Base-by-base conservation (phyloP, 2,888 invertebrate genomes). In the Drosophila mimica region DNA sequence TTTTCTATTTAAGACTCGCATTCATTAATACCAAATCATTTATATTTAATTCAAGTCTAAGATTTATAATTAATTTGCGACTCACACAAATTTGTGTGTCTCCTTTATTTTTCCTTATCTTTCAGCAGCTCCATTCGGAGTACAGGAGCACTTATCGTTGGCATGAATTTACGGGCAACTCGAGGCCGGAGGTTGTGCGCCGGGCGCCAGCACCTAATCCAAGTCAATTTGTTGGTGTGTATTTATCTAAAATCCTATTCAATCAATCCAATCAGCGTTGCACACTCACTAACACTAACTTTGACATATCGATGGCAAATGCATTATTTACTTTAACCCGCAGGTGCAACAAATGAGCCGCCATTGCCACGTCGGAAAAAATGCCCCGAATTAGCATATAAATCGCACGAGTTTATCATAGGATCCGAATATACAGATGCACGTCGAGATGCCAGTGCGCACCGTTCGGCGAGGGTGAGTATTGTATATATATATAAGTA, bases 91-190 rank as follows among this genome's bases (percentile, higher is more conserved):
- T 56, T 53, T 68, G 53, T 31, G 58, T 53, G 53, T 17, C 8
- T 28, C 28, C 30, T 15, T 11, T 28, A 4, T 40, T 31, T 54
- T 46, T 48, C 71, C 62, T 60, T 76, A 40, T 63, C 40, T 91
- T 91, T 77, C 93, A 94, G 82, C 95, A 98, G 97, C 96, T 97
- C 95, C 97, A 97, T 94, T 97, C 97, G 93, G 97, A 98, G 94
- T 97, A 98, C 94, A 95, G 97, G 95, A 97, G 97, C 95, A 97
- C 97, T 91, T 98, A 97, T 95, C 96, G 97, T 95, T 98, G 97
- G 97, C 97, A 98, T 95, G 97, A 97, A 94, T 96, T 96, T 95
- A 97, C 97, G 91, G 96, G 96, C 77, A 94, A 95, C 92, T 96
- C 96, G 77, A 94, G 95, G 93, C 96, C 95, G 93, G 95, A 94